Evolutionary conservation across 2,888 invertebrate genomes (phyloP).

Genomic region (Caenorhabditis parvicauda): DNA sequence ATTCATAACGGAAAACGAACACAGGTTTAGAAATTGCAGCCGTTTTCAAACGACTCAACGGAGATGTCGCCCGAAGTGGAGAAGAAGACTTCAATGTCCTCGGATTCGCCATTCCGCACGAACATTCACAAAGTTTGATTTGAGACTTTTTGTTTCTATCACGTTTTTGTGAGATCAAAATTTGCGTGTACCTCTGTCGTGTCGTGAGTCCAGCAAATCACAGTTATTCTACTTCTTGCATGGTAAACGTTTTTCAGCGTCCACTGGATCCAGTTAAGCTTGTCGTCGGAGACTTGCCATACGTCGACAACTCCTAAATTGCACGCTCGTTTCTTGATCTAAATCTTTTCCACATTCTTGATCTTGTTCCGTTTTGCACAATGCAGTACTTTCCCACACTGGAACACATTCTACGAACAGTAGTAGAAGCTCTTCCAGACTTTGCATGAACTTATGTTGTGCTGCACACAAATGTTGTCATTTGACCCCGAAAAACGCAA

Average conservation of each 20-base stretch:
- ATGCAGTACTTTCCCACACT: constrained; percentile 2
- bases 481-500: too few species aligned
- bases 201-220: not conserved
- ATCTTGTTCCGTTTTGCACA: constrained; percentile 6
- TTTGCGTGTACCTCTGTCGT: not conserved
- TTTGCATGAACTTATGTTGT: too few species aligned
- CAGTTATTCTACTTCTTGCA: too few species aligned
- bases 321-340: not conserved
- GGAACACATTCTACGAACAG: too few species aligned
- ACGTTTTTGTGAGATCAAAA: not conserved
- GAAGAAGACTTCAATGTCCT: constrained; percentile 27
- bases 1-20: too few species aligned
- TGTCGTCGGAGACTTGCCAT: constrained; percentile 56
- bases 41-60: constrained; percentile 27
- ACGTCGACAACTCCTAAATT: constrained; percentile 46
- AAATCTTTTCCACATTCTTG: not conserved
- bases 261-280: constrained; percentile 55
- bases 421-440: too few species aligned
- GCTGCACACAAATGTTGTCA: too few species aligned
- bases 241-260: constrained; percentile 34
- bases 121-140: constrained; percentile 15
- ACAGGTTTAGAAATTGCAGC: constrained; percentile 30
- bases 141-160: not conserved
- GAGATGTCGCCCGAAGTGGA: constrained; percentile 30
- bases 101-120: constrained; percentile 6